Base-by-base conservation (phyloP, 2,113 vertebrate genomes). In the Pteropus alecto region DNA sequence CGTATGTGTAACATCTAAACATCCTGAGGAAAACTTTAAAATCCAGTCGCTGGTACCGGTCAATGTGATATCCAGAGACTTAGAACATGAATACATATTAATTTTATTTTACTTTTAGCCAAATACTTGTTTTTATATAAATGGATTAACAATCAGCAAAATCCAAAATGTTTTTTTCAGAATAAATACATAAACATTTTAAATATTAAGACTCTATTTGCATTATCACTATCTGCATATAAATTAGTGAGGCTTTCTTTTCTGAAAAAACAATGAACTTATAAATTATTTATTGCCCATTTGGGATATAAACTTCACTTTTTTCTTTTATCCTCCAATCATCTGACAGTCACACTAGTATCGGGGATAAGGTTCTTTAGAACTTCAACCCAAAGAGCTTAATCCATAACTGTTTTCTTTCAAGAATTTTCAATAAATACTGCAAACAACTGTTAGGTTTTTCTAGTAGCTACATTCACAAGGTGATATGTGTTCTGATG, bases 21-120 rank as follows among this genome's bases (percentile, higher is more conserved):
- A 94, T 86, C 41, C 16, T 58, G 22, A 74, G 94, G 63, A 74
- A 86, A 96, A 86, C 35, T 26, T 83, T 92, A 54, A 92, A 84
- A 84, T 60, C 2, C 13, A 71, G 12, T 35, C 41, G 85, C 21
- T 33, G 30, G 81, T 61, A 56, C 43, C 83, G 63, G 19, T 33
- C 70, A 92, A 28, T 56, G 12, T 84, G 11, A 33, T 56, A 35
- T 77, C 54, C 35, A 78, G 22, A 68, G 56, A 82, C 51, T 89
- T 91, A 83, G 61, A 84, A 85, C 13, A 63, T 74, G 0, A 88
- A 38, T 82, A 19, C 3, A 63, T 46, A 54, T 41, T 94, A 8
- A 74, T 70, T 88, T 81, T 19, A 58, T 65, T 89, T 92, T n/a
- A 94, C 81, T 94, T 71, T 63, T 68, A 78, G 68, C 26, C 28